These are phyloP conservation scores for Remorina albescens DNA, from an alignment of 2,797 vertebrate genomes.

Conservation along the genomic window DNA sequence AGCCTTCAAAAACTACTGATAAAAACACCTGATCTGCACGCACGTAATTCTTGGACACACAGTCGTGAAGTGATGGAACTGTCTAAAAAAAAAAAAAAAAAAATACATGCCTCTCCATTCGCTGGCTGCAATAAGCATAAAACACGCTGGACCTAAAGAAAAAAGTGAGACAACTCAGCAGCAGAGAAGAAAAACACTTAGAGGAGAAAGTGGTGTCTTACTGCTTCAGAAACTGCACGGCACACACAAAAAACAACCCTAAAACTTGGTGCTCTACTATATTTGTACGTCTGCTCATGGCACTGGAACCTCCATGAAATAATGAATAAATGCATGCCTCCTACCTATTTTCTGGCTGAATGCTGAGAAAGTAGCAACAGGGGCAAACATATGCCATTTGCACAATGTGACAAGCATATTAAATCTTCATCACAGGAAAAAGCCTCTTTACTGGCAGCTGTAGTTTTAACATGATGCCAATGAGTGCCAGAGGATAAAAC, in stretches of 20 bases:
- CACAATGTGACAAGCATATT: slow-evolving; percentile 66
- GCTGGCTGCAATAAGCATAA: slow-evolving; percentile 39
- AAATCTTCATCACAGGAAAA: slow-evolving; percentile 80
- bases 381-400: slow-evolving; percentile 73
- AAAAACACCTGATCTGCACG: slow-evolving; percentile 23
- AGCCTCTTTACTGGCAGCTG: slow-evolving; percentile 67
- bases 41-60: slow-evolving; percentile 32
- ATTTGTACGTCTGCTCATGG: slow-evolving; percentile 43
- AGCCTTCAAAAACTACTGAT: slow-evolving; percentile 39
- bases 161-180: background rate
- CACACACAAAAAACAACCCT: slow-evolving; percentile 25
- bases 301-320: slow-evolving; percentile 55
- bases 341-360: slow-evolving; percentile 49
- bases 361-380: slow-evolving; percentile 44
- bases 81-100: too few species aligned
- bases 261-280: slow-evolving; percentile 24
- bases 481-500: slow-evolving; percentile 63
- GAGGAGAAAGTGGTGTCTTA: slow-evolving; percentile 3
- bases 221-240: slow-evolving; percentile 31
- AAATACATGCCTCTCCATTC: slow-evolving; percentile 53
- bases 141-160: slow-evolving; percentile 42
- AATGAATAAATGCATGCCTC: slow-evolving; percentile 63
- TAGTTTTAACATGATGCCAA: slow-evolving; percentile 54
- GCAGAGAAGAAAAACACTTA: slow-evolving; percentile 11
- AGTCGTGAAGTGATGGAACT: slow-evolving; percentile 15